Conservation (phyloP, 2,113 vertebrate species). For the Mesoclemmys tuberculata region DNA sequence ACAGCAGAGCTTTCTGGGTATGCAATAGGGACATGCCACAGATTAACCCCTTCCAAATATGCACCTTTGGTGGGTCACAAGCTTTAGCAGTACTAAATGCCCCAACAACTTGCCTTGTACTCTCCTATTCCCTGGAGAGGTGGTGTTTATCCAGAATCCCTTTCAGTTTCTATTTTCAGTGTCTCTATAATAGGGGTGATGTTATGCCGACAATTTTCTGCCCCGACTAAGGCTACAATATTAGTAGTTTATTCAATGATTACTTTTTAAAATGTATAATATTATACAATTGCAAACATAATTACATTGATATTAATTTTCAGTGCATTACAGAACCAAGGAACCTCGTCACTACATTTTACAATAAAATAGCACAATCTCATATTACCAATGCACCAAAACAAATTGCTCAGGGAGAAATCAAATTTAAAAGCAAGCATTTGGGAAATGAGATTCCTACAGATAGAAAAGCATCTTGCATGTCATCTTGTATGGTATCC, state of each 20-base stretch:
- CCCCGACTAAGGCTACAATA: neutral
- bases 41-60: neutral
- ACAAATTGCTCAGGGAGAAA: neutral
- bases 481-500: neutral
- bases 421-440: neutral
- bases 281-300: neutral
- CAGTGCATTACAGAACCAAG: neutral
- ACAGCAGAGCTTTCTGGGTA: neutral
- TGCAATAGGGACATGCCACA: neutral
- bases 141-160: neutral
- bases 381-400: neutral
- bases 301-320: neutral
- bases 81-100: neutral
- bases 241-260: neutral
- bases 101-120: neutral
- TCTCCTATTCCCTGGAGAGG: neutral
- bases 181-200: neutral
- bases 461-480: neutral
- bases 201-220: neutral
- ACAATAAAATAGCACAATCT: neutral
- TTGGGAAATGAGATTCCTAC: neutral
- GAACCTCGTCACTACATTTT: neutral
- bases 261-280: neutral
- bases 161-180: neutral
- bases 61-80: neutral